These are phyloP conservation scores for Eristalis intricaria DNA, from an alignment of 2,888 invertebrate species.

Conservation along the genomic window DNA sequence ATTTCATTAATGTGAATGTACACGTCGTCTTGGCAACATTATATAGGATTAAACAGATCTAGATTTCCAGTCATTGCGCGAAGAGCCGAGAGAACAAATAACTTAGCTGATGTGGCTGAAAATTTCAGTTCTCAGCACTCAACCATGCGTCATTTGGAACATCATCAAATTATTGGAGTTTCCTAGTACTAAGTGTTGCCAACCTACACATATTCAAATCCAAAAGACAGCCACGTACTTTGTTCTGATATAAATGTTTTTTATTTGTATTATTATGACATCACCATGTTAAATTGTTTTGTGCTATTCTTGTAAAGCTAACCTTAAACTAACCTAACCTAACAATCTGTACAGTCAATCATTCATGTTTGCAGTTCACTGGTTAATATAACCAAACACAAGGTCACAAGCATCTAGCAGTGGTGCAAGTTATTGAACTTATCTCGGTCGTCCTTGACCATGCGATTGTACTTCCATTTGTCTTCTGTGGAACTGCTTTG, in stretches of 20 bases:
- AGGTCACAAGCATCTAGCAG: slow-evolving; percentile 74
- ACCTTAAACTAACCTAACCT: slow-evolving; percentile 27
- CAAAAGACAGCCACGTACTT: background rate
- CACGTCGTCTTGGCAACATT: no score
- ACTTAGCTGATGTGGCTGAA: no score
- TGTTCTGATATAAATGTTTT: slow-evolving; percentile 52
- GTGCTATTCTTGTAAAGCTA: slow-evolving; percentile 64
- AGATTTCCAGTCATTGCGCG: no score
- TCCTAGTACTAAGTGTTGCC: no score
- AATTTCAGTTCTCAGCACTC: no score
- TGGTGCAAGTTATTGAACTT: slow-evolving; percentile 80
- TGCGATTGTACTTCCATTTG: slow-evolving; percentile 80
- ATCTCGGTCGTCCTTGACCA: slow-evolving; percentile 79
- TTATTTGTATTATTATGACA: slow-evolving; percentile 52
- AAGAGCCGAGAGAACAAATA: no score
- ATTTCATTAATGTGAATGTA: no score
- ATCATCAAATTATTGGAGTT: no score
- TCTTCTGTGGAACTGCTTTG: slow-evolving; percentile 74
- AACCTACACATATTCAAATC: no score
- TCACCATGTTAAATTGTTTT: slow-evolving; percentile 63
- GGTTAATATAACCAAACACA: slow-evolving; percentile 66
- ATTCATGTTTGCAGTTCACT: slow-evolving; percentile 38
- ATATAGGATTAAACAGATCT: no score
- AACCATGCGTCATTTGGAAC: no score
- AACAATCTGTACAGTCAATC: slow-evolving; percentile 49